These are phyloP conservation scores for Zeugodacus cucurbitae DNA, from an alignment of 1,140 invertebrate genomes.

Conservation along the genomic window DNA sequence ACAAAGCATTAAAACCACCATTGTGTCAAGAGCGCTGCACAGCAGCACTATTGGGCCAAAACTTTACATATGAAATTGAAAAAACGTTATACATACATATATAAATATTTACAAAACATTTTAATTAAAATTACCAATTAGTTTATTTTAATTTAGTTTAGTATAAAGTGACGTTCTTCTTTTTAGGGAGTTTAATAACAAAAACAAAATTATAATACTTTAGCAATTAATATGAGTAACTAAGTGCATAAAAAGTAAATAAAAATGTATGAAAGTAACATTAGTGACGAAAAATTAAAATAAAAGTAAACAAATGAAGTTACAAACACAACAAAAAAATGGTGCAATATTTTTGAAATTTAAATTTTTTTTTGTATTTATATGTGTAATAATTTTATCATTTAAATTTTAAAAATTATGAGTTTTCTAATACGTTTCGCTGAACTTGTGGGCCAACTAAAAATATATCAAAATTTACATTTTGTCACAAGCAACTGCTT, in stretches of 20 bases:
- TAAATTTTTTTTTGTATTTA: too few species aligned
- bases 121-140: background rate
- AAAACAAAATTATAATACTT: slow-evolving; percentile 10
- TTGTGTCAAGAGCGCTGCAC: slow-evolving; percentile 1
- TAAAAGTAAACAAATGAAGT: slow-evolving; percentile 20
- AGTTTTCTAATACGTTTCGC: too few species aligned
- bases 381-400: too few species aligned
- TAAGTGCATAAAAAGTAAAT: background rate
- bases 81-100: slow-evolving; percentile 3
- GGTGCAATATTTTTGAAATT: background rate
- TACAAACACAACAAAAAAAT: background rate
- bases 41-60: background rate
- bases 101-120: slow-evolving; percentile 2
- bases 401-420: too few species aligned
- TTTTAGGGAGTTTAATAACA: slow-evolving; percentile 2
- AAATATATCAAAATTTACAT: too few species aligned
- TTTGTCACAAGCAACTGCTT: too few species aligned
- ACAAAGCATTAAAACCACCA: background rate
- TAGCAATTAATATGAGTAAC: background rate
- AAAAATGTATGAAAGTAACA: slow-evolving; percentile 7
- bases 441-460: too few species aligned
- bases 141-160: slow-evolving; percentile 28
- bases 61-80: background rate
- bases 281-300: slow-evolving; percentile 6
- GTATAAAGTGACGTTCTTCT: slow-evolving; percentile 21